Evolutionary conservation across 2,888 invertebrate species (phyloP), one percentile per base, ranked within the genome.

Genomic region (Stramonita haemastoma): DNA sequence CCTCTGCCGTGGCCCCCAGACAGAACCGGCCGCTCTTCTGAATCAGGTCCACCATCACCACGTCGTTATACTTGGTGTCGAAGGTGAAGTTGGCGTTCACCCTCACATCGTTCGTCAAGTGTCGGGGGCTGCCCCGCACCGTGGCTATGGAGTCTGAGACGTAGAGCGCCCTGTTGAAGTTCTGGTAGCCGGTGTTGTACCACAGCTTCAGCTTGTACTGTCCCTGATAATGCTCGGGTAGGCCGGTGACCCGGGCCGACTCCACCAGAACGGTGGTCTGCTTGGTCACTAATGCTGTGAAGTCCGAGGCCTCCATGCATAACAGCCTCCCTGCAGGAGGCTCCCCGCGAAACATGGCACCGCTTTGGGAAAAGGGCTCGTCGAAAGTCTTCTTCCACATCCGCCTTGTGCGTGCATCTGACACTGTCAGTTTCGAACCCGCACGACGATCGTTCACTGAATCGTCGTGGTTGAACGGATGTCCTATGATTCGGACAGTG

Each of bases 261-360:
- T 93, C 91, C 84, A 94, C 88, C 15, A 90, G 85, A 22, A 94
- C 86, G 5, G 89, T 86, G 29, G 93, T 91, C 57, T 92, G 86
- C 88, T 95, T 95, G 26, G 94, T 94, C 79, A 93, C 92, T 36
- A 95, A 89, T 34, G 90, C 90, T 83, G 92, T 92, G 11, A 94
- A 91, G 87, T 95, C 93, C 32, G 94, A 93, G 32, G 91, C 92
- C 17, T 93, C 93, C 70, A 96, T 94, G 32, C 92, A 93, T 22
- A 94, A 93, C 56, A 96, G 93, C 91, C 95, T 95, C 1, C 95
- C 95, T n/a, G 94, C 94, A 6, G 96, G 96, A 46, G 96, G 95
- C 85, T 96, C 95, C 15, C 96, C 96, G 56, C 96, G 93, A 93
- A 95, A 96, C 96, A 96, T 96, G 88, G 96, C 96, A 34, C 96